Evolutionary conservation across 2,113 vertebrate genomes (phyloP).

Genomic region (Puma concolor): DNA sequence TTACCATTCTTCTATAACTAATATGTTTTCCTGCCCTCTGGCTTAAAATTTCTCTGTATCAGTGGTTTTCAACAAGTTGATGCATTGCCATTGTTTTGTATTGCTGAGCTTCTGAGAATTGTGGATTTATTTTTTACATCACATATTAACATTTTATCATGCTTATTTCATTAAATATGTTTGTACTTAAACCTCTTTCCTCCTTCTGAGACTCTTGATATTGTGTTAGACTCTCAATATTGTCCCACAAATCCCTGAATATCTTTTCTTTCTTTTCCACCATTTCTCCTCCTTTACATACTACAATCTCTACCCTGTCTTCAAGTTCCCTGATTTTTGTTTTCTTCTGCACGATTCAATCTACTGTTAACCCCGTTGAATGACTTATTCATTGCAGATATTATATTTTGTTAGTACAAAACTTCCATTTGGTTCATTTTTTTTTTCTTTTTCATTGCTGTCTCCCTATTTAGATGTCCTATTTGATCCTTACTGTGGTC

Average conservation of each 20-base stretch:
- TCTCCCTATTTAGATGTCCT: not conserved
- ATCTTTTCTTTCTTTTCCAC: not conserved
- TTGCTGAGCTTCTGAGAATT: not conserved
- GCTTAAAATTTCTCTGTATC: not conserved
- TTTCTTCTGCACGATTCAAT: not conserved
- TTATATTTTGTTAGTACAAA: not conserved
- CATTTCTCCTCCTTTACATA: not conserved
- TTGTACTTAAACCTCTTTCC: not conserved
- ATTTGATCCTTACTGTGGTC: not conserved
- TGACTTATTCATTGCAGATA: not conserved
- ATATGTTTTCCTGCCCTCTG: not conserved
- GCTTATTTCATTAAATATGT: not conserved
- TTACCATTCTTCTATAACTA: not conserved
- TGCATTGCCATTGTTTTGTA: not conserved
- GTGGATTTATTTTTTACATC: not conserved
- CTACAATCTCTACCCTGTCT: not conserved
- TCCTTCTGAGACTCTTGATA: not conserved
- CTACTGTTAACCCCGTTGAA: not conserved
- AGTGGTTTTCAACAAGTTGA: not conserved
- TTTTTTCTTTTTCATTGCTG: not conserved
- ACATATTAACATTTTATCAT: not conserved
- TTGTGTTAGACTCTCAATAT: not conserved
- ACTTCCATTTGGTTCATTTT: not conserved
- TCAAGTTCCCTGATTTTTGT: not conserved
- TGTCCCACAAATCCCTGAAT: not conserved